phyloP scores from a whole-genome alignment of 2,113 vertebrate species.

The Athene noctua region DNA sequence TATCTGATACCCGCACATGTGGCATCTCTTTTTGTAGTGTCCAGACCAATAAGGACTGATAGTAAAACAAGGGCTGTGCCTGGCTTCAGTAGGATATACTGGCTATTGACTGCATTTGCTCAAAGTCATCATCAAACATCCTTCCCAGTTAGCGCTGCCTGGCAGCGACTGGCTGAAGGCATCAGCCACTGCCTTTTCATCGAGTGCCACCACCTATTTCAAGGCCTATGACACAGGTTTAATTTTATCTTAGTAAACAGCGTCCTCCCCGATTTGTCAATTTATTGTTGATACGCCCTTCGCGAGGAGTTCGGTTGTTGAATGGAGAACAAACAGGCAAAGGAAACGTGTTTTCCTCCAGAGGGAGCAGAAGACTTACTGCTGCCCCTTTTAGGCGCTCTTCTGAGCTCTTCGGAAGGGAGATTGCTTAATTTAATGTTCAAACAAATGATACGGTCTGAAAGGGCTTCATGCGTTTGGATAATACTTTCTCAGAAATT shows the following conservation, averaged over 20 bases:
- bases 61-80: neutral
- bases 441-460: neutral
- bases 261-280: neutral
- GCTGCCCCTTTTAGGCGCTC: neutral
- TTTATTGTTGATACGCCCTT: neutral
- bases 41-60: neutral
- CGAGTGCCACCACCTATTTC: neutral
- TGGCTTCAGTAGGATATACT: neutral
- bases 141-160: neutral
- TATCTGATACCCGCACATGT: neutral
- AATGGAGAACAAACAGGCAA: neutral
- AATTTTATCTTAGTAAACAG: neutral
- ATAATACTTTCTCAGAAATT: slow-evolving; percentile 31
- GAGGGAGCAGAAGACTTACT: neutral
- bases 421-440: slow-evolving; percentile 2
- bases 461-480: neutral
- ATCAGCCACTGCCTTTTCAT: neutral
- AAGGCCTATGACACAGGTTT: neutral
- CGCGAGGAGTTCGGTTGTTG: neutral
- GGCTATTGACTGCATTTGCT: neutral
- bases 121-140: neutral
- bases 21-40: neutral
- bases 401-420: neutral
- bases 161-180: neutral
- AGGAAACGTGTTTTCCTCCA: neutral